Evolutionary conservation across 2,888 invertebrate genomes (phyloP).

Genomic region (Eurois occulta): DNA sequence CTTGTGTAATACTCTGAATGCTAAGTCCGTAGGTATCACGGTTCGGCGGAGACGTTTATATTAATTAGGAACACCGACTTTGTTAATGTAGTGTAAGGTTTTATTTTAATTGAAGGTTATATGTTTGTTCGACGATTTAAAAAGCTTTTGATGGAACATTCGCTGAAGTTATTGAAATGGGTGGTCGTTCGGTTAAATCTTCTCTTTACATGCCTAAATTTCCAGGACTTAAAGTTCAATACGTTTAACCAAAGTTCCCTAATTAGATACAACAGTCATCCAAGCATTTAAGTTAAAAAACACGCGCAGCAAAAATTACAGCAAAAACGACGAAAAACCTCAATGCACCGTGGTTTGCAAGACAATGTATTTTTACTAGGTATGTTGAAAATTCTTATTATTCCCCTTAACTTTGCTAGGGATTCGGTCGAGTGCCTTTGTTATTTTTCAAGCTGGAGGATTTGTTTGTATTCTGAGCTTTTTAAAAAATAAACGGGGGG

Average conservation of each 20-base stretch:
- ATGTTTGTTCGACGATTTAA: conserved; percentile 25
- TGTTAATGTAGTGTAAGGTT: conserved; percentile 16
- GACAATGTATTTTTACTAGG: conserved; percentile 66
- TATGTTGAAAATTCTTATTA: conserved; percentile 72
- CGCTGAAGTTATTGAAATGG: background rate
- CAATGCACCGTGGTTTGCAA: conserved; percentile 58
- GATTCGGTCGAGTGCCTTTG: conserved; percentile 68
- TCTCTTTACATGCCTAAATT: background rate
- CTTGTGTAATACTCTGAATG: conserved; percentile 45
- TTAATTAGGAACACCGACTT: conserved; percentile 48
- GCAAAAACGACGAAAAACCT: conserved; percentile 35
- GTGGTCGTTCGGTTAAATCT: background rate
- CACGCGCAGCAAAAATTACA: conserved; percentile 15
- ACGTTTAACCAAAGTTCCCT: background rate
- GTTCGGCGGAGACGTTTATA: conserved; percentile 37
- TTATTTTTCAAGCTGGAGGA: conserved; percentile 69
- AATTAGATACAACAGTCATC: conserved; percentile 1
- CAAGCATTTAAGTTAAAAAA: conserved; percentile 20
- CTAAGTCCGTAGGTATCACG: conserved; percentile 23
- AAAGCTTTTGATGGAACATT: conserved; percentile 1
- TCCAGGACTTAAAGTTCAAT: background rate
- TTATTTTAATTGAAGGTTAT: conserved; percentile 34
- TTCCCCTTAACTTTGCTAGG: conserved; percentile 66
- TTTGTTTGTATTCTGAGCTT: conserved; percentile 71
- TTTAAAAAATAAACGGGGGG: conserved; percentile 69